Conservation (phyloP, 2,113 vertebrate genomes). For the Galbula dea region DNA sequence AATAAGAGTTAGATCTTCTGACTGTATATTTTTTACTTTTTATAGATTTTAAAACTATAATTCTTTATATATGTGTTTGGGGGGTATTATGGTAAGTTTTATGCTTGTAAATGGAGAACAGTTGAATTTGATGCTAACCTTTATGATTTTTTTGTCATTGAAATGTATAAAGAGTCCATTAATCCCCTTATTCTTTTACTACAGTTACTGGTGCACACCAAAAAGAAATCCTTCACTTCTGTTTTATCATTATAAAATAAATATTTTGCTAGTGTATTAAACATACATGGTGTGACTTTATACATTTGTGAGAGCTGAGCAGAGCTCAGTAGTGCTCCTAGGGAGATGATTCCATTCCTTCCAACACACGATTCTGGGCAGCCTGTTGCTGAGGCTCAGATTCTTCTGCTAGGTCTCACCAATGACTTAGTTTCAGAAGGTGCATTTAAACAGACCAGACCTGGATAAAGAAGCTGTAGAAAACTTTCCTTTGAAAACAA, state of each 20-base stretch:
- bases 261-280: slow-evolving; percentile 85
- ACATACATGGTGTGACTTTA: slow-evolving; percentile 36
- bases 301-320: background rate
- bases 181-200: slow-evolving; percentile 78
- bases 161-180: slow-evolving; percentile 78
- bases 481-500: background rate
- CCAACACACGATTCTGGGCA: background rate
- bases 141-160: slow-evolving; percentile 74
- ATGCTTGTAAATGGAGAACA: slow-evolving; percentile 78
- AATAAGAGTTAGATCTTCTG: slow-evolving; percentile 82
- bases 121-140: slow-evolving; percentile 76
- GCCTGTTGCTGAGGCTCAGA: background rate
- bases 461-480: background rate
- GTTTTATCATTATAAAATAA: slow-evolving; percentile 81
- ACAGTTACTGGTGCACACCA: slow-evolving; percentile 78
- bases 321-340: background rate
- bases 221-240: slow-evolving; percentile 80
- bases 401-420: background rate
- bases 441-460: background rate
- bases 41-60: slow-evolving; percentile 86
- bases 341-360: background rate
- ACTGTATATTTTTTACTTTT: slow-evolving; percentile 91
- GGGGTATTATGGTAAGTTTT: slow-evolving; percentile 76
- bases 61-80: slow-evolving; percentile 82
- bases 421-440: background rate